A percentile compares a stretch with the other conserved stretches of the same genome.
phyloP scores from a whole-genome alignment of 2,113 vertebrate genomes.

The Pantherophis guttatus region DNA sequence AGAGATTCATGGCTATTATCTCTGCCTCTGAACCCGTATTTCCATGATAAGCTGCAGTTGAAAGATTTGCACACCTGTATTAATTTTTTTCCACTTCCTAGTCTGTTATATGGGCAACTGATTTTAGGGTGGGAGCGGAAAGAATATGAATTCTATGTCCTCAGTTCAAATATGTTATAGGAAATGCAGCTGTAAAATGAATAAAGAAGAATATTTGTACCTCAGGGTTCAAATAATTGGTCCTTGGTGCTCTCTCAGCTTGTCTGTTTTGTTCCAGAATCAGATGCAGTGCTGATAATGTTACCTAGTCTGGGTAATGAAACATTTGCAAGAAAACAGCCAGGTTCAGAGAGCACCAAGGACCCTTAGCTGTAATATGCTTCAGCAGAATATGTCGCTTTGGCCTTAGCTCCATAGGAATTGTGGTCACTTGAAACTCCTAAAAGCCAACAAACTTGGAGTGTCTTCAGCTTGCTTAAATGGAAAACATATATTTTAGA shows the following conservation, averaged over 20 bases:
- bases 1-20: not conserved
- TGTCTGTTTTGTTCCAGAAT: not conserved
- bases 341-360: not conserved
- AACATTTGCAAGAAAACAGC: not conserved
- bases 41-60: not conserved
- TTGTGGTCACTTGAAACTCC: not conserved
- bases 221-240: not conserved
- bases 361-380: not conserved
- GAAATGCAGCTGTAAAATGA: not conserved
- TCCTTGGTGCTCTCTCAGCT: not conserved
- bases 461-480: not conserved
- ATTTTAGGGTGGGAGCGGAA: not conserved
- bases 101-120: not conserved
- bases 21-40: not conserved
- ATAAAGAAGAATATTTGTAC: not conserved
- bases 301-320: not conserved
- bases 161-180: not conserved
- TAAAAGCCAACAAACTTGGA: not conserved
- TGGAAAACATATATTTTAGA: not conserved
- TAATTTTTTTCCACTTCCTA: not conserved
- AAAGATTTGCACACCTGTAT: not conserved
- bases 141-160: not conserved
- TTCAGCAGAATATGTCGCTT: not conserved
- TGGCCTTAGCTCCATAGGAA: not conserved
- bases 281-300: not conserved